Base-by-base conservation (phyloP, 2,888 invertebrate species). In the Galeopsomyia nigrocyanea region DNA sequence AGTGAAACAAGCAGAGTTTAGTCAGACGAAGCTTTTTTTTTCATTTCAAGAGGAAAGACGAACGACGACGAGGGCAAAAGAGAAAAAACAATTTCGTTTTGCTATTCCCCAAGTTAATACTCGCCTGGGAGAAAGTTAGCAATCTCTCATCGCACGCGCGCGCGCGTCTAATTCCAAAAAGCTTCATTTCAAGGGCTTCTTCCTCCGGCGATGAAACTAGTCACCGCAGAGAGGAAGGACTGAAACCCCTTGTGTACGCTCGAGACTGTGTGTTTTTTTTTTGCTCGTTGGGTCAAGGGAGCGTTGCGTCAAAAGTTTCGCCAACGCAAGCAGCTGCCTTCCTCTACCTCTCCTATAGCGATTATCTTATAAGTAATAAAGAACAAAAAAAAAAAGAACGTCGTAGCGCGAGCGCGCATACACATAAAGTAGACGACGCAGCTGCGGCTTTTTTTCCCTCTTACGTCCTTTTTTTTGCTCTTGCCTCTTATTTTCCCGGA, bases 341-440 rank as follows among this genome's bases (percentile, higher is more conserved):
- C 46, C 66, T 10, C 26, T 26, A 2, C 3, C 5, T 26, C 3
- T 26, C 26, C 5, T 26, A 26, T 26, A 19, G 56, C 46, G 71
- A 71, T 66, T 71, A 71, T 71, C 70, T 58, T 70, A 70, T 70
- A 60, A 49, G 21, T 19, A 46, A 47, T 19, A 19, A 49, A 61
- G 22, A 49, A 51, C 13, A 14, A 26, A 9, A 19, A 19, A 0
- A 14, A 60, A 58, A 51, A 56, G 21, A 68, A 63, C 7, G 21
- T 21, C 47, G 17, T 22, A 13, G 14, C 22, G 14, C 21, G 7
- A 49, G 49, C 21, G 7, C 57, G 49, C 50, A 46, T 50, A 50
- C n/a, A 46, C n/a, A 16, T 51, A 46, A 64, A 64, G 56, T 22
- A 70, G 58, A 65, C 26, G 46, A 47, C 17, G 51, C 57, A 13